Base-by-base conservation (phyloP, 2,113 vertebrate genomes). In the Vulpes vulpes region DNA sequence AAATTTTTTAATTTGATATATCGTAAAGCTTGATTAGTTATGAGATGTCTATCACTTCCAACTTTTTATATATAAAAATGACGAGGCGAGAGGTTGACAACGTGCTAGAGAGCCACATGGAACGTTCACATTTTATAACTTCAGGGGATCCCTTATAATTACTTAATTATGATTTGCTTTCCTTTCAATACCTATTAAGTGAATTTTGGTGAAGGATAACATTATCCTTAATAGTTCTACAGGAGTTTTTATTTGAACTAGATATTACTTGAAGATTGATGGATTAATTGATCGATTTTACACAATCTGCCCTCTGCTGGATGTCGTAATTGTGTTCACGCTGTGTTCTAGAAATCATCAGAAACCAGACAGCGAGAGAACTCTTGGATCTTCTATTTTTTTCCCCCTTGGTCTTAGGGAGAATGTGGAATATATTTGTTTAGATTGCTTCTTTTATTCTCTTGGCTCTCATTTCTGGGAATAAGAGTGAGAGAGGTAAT, bases 171-270 rank as follows among this genome's bases (percentile, higher is more conserved):
- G 53, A 82, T 78, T 91, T 59, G n/a, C 49, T 73, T 73, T 86
- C 51, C 64, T 62, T 74, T 85, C 51, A 59, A 49, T 79, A 74
- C 57, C 22, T 89, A 11, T 49, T 71, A 87, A 62, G 80, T 90
- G 64, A 96, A 86, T 55, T 91, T 74, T 90, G 53, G n/a, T 80
- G 76, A 95, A 9, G 71, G 11, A 57, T 62, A 88, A 62, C 25
- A 30, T 65, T 17, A 59, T 60, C 64, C 64, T 81, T 90, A 81
- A 69, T 62, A 93, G 35, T 71, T 95, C n/a, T 87, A 62, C 65
- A 89, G 51, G 23, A 53, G 43, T 51, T 59, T 38, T 90, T 95
- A n/a, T 15, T 80, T 95, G 16, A 92, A 35, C 32, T 74, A 32
- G 20, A 32, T 64, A n/a, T 88, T 84, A 55, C 11, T 69, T 60